Evolutionary conservation across 2,888 invertebrate genomes (phyloP).

Genomic region (Deladenus siricidicola): DNA sequence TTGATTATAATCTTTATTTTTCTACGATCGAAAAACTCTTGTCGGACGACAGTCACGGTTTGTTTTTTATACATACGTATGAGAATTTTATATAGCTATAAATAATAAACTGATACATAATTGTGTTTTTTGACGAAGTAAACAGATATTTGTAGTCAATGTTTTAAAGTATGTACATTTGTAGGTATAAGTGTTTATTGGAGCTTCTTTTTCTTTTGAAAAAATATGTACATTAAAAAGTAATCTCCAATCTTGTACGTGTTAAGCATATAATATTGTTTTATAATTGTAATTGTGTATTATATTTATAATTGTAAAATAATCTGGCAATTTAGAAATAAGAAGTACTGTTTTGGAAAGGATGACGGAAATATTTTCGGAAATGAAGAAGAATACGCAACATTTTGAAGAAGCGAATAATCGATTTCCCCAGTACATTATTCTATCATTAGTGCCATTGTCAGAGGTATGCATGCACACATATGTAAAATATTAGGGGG

Average conservation of each 20-base stretch:
- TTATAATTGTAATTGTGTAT: no score
- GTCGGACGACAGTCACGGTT: conserved; percentile 2
- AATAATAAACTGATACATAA: neutral
- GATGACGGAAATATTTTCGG: neutral
- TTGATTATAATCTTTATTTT: neutral
- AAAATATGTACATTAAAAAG: no score
- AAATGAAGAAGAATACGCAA: neutral
- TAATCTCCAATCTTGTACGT: no score
- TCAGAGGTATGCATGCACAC: neutral
- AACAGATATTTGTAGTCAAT: no score
- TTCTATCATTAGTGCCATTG: neutral
- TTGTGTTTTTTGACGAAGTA: no score
- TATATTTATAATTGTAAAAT: no score
- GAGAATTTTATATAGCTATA: neutral
- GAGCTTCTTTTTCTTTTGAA: no score
- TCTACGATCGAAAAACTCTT: conserved; percentile 1
- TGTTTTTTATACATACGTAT: neutral
- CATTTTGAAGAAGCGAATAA: neutral
- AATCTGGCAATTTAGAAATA: no score
- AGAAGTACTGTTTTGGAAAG: neutral
- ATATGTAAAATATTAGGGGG: no score
- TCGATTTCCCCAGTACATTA: neutral
- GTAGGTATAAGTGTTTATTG: no score
- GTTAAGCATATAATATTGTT: no score
- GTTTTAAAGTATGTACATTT: no score